phyloP scores from a whole-genome alignment of 2,113 vertebrate species.

The Poeciliopsis prolifica region DNA sequence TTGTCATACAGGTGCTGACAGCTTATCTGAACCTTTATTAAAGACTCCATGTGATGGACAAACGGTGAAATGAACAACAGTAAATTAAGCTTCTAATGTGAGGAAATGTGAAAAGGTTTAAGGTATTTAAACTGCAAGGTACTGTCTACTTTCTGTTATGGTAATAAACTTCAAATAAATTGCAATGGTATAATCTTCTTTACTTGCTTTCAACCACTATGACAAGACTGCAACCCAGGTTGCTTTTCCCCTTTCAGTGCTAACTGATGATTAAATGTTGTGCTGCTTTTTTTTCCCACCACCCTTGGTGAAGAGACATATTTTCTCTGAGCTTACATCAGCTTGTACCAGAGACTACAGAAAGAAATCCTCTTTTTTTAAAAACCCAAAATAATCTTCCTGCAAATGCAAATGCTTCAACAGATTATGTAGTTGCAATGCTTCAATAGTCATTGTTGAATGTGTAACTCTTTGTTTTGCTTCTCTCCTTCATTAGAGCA shows the following conservation, averaged over 20 bases:
- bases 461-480: constrained; percentile 4
- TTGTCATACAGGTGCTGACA: constrained; percentile 12
- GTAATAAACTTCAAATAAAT: neutral
- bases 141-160: neutral
- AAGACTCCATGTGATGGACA: neutral
- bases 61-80: no score
- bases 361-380: neutral
- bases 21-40: constrained; percentile 30
- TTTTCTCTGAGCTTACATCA: neutral
- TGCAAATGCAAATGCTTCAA: neutral
- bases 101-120: neutral
- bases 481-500: neutral
- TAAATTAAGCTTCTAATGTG: neutral
- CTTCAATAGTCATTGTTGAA: constrained; percentile 5
- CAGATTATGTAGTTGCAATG: constrained; percentile 1
- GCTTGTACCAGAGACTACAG: neutral
- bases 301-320: neutral
- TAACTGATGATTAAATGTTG: neutral
- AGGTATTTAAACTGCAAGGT: neutral
- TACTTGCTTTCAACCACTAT: neutral
- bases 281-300: neutral
- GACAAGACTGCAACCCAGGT: neutral
- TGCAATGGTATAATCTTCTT: neutral
- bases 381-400: constrained; percentile 5
- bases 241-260: neutral